A percentile compares a stretch with the other conserved stretches of the same genome.
phyloP scores from a whole-genome alignment of 2,797 vertebrate species.

The Diceros bicornis region DNA sequence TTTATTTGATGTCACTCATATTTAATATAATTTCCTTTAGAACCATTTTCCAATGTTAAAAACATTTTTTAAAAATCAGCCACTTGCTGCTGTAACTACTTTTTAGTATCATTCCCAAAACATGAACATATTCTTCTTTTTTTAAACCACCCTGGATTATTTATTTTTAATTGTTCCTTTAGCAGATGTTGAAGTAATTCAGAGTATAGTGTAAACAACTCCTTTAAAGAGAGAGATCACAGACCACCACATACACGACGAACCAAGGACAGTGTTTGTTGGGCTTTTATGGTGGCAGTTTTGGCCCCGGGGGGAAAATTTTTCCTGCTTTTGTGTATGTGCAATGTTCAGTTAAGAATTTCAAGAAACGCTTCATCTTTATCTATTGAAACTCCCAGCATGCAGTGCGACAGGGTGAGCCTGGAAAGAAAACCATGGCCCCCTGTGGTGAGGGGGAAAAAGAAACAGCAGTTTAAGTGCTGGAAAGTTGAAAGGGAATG shows the following conservation, averaged over 20 bases:
- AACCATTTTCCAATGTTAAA: constrained; percentile 59
- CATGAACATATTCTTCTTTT: constrained; percentile 83
- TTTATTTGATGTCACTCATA: neutral
- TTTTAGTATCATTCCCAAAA: constrained; percentile 75
- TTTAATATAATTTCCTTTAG: constrained; percentile 62
- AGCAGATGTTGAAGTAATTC: constrained; percentile 88
- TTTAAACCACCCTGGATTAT: constrained; percentile 86
- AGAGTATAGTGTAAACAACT: constrained; percentile 80
- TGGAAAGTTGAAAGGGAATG: constrained; percentile 85
- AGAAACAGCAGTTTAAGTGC: constrained; percentile 87
- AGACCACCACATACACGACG: constrained; percentile 58
- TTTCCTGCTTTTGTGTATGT: constrained; percentile 41
- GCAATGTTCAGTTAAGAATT: constrained; percentile 83
- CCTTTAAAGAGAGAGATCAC: constrained; percentile 79
- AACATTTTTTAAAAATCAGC: constrained; percentile 60
- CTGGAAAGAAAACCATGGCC: constrained; percentile 84
- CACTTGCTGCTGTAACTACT: constrained; percentile 81
- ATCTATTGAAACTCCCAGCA: constrained; percentile 86
- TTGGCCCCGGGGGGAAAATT: neutral
- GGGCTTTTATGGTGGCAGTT: neutral
- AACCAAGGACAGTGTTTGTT: constrained; percentile 8
- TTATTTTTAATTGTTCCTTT: constrained; percentile 88
- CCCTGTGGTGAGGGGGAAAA: constrained; percentile 89
- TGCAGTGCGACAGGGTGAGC: constrained; percentile 86
- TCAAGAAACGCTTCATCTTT: constrained; percentile 86